A percentile compares a stretch with the other conserved stretches of the same genome.
phyloP scores from a whole-genome alignment of 2,797 vertebrate species.

The Urocyon cinereoargenteus region DNA sequence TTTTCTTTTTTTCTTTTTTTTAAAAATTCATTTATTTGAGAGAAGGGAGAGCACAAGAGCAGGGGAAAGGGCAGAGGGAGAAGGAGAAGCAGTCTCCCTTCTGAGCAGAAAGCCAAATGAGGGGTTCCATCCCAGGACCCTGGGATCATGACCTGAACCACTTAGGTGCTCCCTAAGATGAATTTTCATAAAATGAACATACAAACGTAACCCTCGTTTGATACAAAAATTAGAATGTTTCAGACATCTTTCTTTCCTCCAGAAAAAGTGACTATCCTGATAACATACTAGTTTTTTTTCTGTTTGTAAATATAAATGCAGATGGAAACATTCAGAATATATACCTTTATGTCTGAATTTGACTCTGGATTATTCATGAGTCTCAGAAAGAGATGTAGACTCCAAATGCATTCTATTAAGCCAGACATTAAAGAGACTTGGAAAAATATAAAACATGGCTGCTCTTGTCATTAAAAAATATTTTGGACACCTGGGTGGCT shows the following conservation, averaged over 20 bases:
- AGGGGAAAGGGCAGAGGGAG: too few relatives aligned
- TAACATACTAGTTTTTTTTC: background rate
- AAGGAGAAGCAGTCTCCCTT: too few relatives aligned
- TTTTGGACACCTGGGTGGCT: too few relatives aligned
- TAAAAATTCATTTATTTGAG: too few relatives aligned
- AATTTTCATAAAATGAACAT: background rate
- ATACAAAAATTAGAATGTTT: background rate
- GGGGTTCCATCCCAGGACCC: too few relatives aligned
- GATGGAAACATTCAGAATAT: background rate
- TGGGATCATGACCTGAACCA: too few relatives aligned
- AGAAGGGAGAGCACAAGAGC: too few relatives aligned
- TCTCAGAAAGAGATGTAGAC: background rate
- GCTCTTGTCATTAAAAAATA: background rate
- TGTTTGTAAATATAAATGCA: background rate
- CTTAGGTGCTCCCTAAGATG: background rate
- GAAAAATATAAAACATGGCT: background rate
- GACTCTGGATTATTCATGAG: background rate
- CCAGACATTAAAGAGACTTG: background rate
- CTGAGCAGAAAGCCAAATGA: too few relatives aligned
- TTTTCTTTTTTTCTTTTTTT: too few relatives aligned
- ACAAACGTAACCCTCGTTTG: background rate
- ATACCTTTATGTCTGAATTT: background rate
- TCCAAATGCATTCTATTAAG: background rate
- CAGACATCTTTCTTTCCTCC: background rate
- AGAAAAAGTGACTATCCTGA: background rate